These are phyloP conservation scores for Megalops cyprinoides DNA, from an alignment of 2,797 vertebrate species.

Conservation along the genomic window DNA sequence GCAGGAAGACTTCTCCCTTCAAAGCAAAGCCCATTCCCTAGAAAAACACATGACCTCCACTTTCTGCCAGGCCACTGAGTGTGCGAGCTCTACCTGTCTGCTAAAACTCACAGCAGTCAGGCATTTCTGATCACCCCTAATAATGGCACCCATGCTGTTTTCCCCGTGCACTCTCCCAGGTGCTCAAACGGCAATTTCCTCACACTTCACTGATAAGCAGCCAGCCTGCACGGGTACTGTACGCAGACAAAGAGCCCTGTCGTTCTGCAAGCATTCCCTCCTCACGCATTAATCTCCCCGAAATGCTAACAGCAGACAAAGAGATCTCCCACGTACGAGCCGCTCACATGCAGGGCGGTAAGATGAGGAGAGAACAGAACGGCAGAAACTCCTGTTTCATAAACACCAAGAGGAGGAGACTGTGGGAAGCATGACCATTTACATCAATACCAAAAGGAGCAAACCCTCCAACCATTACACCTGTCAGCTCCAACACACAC, in stretches of 20 bases:
- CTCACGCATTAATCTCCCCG: constrained; percentile 26
- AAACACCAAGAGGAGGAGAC: constrained; percentile 29
- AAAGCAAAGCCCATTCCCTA: background rate
- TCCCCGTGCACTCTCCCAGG: background rate
- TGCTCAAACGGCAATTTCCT: background rate
- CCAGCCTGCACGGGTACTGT: background rate
- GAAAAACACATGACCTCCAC: background rate
- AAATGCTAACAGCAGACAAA: constrained; percentile 39
- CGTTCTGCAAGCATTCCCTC: background rate
- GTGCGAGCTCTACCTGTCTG: too few species aligned
- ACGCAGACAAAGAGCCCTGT: constrained; percentile 2
- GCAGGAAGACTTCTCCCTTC: background rate
- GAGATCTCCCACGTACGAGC: constrained; percentile 10
- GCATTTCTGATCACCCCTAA: background rate
- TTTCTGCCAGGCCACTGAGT: too few species aligned
- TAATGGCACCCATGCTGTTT: too few species aligned
- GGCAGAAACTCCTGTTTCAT: constrained; percentile 29
- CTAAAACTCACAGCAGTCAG: too few species aligned
- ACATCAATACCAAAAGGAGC: constrained; percentile 25
- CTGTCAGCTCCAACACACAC: constrained; percentile 18
- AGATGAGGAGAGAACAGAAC: constrained; percentile 38
- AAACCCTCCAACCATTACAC: too few species aligned
- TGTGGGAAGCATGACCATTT: constrained; percentile 23
- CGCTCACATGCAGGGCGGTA: constrained; percentile 5
- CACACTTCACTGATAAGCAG: constrained; percentile 10